phyloP scores from a whole-genome alignment of 2,888 invertebrate species.

The Nezara viridula region DNA sequence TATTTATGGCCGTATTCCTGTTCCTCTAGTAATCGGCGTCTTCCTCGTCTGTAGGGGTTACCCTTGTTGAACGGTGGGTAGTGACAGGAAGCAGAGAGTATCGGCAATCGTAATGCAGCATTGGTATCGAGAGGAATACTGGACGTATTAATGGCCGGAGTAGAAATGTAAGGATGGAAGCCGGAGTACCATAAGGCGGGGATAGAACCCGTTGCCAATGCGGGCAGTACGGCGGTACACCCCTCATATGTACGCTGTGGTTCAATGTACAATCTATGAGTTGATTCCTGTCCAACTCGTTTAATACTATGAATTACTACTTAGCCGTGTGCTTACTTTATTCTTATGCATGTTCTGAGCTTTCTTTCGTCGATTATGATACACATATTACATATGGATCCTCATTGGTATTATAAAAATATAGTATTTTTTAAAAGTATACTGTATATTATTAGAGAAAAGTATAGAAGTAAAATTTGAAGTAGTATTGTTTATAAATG shows the following conservation, averaged over 20 bases:
- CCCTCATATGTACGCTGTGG: not conserved
- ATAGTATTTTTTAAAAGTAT: too few species aligned
- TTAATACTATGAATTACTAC: not conserved
- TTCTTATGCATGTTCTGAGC: not conserved
- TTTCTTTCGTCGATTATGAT: not conserved
- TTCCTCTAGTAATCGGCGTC: constrained; percentile 11
- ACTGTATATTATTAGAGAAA: too few species aligned
- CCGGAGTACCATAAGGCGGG: not conserved
- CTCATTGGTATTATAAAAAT: too few species aligned
- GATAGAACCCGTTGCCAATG: not conserved
- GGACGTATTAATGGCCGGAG: not conserved
- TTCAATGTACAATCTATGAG: not conserved
- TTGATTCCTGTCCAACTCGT: not conserved
- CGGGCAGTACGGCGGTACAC: not conserved
- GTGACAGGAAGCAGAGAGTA: not conserved
- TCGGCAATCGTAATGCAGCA: constrained; percentile 5
- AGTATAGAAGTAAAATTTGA: too few species aligned
- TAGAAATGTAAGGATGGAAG: not conserved
- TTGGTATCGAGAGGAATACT: not conserved
- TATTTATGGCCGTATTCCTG: constrained; percentile 31
- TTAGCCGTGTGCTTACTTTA: not conserved
- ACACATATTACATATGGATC: too few species aligned
- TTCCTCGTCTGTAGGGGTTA: not conserved
- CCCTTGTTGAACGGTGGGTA: not conserved
- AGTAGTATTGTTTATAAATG: too few species aligned